These are phyloP conservation scores for Pomatostomus ruficeps DNA, from an alignment of 2,113 vertebrate genomes.

Conservation along the genomic window DNA sequence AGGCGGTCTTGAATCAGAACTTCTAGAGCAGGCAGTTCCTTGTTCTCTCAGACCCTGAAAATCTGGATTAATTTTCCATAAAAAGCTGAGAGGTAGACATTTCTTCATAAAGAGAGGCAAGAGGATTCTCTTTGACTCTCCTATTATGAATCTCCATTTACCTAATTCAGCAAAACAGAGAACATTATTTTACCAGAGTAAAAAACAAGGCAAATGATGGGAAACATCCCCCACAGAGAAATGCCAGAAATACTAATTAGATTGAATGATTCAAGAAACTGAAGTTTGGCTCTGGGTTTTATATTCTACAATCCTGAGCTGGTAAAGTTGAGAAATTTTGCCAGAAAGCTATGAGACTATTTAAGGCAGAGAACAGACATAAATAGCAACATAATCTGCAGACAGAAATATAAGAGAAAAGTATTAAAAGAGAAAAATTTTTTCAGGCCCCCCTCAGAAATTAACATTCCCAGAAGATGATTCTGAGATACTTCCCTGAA, in stretches of 20 bases:
- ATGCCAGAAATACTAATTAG: not conserved
- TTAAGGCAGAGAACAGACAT: not conserved
- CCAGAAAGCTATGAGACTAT: not conserved
- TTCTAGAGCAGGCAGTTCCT: not conserved
- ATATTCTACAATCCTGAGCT: not conserved
- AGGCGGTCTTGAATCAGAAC: not conserved
- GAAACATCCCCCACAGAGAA: not conserved
- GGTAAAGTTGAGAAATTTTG: not conserved
- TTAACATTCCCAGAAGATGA: not conserved
- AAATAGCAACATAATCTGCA: not conserved
- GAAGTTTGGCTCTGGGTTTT: not conserved
- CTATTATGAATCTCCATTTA: not conserved
- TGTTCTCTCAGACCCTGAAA: not conserved
- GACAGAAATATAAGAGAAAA: not conserved
- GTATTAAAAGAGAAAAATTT: not conserved
- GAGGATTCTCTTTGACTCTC: not conserved
- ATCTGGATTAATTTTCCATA: not conserved
- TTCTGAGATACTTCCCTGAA: not conserved
- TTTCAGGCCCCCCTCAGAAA: not conserved
- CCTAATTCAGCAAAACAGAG: not conserved
- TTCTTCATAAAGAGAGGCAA: not conserved
- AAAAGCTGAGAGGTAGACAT: not conserved
- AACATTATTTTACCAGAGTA: not conserved
- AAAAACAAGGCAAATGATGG: not conserved
- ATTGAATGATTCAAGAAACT: not conserved